These are phyloP conservation scores for Ophion costatus DNA, from an alignment of 2,888 invertebrate species.

Conservation along the genomic window DNA sequence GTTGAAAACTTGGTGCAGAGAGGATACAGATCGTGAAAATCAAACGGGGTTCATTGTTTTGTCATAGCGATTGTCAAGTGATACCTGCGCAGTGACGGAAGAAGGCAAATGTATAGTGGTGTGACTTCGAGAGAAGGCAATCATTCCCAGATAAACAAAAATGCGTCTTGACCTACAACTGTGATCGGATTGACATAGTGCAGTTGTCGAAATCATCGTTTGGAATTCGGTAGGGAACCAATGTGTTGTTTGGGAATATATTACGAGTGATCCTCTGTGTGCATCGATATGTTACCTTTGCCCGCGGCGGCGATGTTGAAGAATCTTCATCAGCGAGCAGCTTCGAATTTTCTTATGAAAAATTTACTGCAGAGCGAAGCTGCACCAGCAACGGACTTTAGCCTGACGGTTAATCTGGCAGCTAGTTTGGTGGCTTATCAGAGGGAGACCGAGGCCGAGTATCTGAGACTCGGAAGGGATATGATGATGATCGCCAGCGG, in stretches of 20 bases:
- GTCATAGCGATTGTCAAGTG: neutral
- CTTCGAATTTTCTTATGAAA: slow-evolving; percentile 87
- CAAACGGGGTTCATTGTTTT: neutral
- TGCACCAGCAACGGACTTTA: slow-evolving; percentile 77
- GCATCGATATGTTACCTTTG: slow-evolving; percentile 79
- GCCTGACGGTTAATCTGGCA: slow-evolving; percentile 85
- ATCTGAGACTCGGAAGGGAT: slow-evolving; percentile 72
- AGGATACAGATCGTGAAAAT: slow-evolving; percentile 15
- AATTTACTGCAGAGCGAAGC: slow-evolving; percentile 87
- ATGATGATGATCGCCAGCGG: slow-evolving; percentile 57
- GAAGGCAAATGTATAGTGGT: slow-evolving; percentile 17
- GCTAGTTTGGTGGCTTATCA: slow-evolving; percentile 80
- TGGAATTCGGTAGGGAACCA: neutral
- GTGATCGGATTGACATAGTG: slow-evolving; percentile 20
- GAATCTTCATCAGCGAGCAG: slow-evolving; percentile 82
- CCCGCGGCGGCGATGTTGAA: slow-evolving; percentile 82
- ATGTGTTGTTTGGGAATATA: slow-evolving; percentile 5
- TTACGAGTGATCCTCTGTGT: neutral
- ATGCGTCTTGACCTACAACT: neutral
- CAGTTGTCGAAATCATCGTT: neutral
- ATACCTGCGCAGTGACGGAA: neutral
- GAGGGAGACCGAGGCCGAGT: slow-evolving; percentile 79
- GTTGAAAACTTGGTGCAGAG: neutral
- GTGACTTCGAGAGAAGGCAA: slow-evolving; percentile 3
- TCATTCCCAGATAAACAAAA: neutral